Evolutionary conservation across 2,797 vertebrate species (phyloP).

Genomic region (Graptemys geographica): DNA sequence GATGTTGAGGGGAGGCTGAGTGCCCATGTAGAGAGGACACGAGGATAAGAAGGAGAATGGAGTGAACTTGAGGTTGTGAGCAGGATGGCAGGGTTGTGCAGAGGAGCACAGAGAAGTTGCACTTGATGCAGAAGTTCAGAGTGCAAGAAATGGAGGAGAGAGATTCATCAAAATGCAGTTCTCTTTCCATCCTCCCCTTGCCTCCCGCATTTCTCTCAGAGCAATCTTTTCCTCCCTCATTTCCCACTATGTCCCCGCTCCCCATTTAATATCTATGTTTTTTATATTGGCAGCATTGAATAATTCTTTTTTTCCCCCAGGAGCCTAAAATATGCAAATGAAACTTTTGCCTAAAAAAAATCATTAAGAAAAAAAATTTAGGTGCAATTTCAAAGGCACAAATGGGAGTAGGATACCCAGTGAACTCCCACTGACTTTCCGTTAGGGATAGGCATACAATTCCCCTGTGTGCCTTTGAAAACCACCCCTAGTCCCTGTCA

Average conservation of each 20-base stretch:
- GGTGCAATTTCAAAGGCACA: background rate
- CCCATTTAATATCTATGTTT: background rate
- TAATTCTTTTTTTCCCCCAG: background rate
- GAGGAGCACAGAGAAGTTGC: background rate
- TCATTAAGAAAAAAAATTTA: slow-evolving; percentile 9
- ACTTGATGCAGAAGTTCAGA: background rate
- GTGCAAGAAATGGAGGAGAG: background rate
- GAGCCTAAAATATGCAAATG: background rate
- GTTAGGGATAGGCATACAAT: background rate
- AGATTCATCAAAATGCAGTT: background rate
- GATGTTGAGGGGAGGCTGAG: background rate
- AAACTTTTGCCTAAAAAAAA: slow-evolving; percentile 11
- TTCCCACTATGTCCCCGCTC: background rate
- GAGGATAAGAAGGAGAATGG: background rate
- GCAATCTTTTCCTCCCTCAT: background rate
- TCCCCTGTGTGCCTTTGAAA: background rate
- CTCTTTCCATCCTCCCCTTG: background rate
- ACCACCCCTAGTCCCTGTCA: slow-evolving; percentile 9
- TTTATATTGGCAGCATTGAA: background rate
- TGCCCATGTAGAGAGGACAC: background rate
- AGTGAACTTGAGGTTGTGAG: background rate
- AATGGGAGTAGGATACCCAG: background rate
- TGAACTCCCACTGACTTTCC: background rate
- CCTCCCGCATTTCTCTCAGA: background rate
- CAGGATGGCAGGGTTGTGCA: background rate